phyloP scores from a whole-genome alignment of 92 coral and sea anemone genomes.

The Umimayanthus chanpuru region DNA sequence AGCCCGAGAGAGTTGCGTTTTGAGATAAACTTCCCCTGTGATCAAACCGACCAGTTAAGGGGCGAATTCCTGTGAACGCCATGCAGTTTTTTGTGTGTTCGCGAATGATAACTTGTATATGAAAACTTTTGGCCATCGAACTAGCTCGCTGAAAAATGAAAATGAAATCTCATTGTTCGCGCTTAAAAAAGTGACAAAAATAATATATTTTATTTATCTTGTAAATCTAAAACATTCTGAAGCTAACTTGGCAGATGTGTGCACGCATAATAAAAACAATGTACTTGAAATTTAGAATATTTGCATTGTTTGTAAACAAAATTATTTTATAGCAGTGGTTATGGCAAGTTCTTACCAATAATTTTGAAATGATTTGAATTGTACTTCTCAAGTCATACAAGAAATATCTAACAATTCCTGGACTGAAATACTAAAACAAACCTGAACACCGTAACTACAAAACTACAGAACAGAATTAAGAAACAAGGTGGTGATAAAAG shows the following conservation, averaged over 20 bases:
- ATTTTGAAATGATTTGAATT: not conserved
- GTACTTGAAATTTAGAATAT: not conserved
- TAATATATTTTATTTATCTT: conserved; percentile 43
- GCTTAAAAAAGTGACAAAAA: conserved; percentile 35
- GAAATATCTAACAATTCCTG: not conserved
- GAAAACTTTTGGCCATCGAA: conserved; percentile 38
- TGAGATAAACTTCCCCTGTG: conserved; percentile 31
- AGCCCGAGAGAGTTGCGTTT: conserved; percentile 12
- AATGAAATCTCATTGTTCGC: conserved; percentile 20
- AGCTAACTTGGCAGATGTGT: conserved; percentile 16
- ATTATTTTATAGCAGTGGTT: not conserved
- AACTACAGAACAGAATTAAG: not conserved
- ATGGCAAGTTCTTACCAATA: not conserved
- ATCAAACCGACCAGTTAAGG: conserved; percentile 28
- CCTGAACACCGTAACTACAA: not conserved
- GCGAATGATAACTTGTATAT: conserved; percentile 26
- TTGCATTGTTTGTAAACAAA: conserved; percentile 37
- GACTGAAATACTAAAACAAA: not conserved
- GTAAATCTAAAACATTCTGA: conserved; percentile 36
- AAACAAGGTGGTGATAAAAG: not conserved
- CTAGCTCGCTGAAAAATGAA: not conserved
- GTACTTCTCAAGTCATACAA: not conserved
- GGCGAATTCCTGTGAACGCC: conserved; percentile 49
- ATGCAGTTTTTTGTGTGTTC: conserved; percentile 42
- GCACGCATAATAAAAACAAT: not conserved